Base-by-base conservation (phyloP, 2,113 vertebrate species). In the Phalacrocorax brasilianus region DNA sequence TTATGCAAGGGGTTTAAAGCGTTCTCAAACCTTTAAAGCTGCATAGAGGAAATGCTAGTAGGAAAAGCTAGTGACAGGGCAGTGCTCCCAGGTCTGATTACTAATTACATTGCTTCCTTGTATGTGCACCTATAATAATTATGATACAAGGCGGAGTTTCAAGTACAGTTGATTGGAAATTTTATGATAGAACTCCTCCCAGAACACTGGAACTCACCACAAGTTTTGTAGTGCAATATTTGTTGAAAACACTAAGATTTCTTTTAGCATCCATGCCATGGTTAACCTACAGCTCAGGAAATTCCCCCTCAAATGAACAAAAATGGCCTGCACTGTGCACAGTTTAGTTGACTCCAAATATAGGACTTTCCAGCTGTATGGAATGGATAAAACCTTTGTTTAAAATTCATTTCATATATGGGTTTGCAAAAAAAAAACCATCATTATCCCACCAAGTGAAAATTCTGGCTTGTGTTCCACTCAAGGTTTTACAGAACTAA, bases 41-140 rank as follows among this genome's bases (percentile, higher is more conserved):
- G 66, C 18, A 28, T 11, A 63, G 55, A 89, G 76, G 50, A 96
- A 85, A 56, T 52, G 38, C 59, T 35, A 61, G n/a, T 38, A 61
- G 59, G 61, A 55, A 73, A 94, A 82, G 19, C 42, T 81, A 85
- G 56, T 3, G 20, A 85, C 45, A 79, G 77, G 77, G 66, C 91
- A 91, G 75, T n/a, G 73, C 63, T 89, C 55, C 33, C 47, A 87
- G 55, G 28, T 87, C 88, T 75, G 56, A 91, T 70, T 76, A 59
- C 63, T 92, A 92, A 91, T 92, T 92, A 82, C 74, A 70, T 73
- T 83, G 84, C 71, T 95, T 94, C 90, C 84, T 92, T 89, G 33
- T 70, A 92, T 70, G 74, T 85, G 62, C 81, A 96, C 65, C 73
- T 96, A 74, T 59, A 45, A 62, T 79, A 76, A 71, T 87, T 89